A percentile compares a stretch with the other conserved stretches of the same genome.
Evolutionary conservation across 2,888 invertebrate genomes (phyloP).

Genomic region (Nephrotoma appendiculata): DNA sequence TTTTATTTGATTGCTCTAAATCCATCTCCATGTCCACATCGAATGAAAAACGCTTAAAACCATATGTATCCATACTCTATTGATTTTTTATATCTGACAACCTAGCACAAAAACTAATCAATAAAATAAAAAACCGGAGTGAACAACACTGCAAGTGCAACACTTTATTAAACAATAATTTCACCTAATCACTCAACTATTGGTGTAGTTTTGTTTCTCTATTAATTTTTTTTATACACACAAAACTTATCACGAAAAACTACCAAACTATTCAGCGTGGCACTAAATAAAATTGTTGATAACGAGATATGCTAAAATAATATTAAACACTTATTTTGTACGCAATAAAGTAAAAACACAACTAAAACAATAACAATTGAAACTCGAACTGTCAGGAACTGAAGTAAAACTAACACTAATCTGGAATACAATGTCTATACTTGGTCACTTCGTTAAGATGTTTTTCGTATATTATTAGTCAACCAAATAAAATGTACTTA

Average conservation of each 20-base stretch:
- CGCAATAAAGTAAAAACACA: background rate
- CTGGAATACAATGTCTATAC: background rate
- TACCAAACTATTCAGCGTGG: background rate
- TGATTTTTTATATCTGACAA: background rate
- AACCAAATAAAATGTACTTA: background rate
- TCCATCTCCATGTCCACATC: conserved; percentile 32
- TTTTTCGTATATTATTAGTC: background rate
- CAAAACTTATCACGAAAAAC: background rate
- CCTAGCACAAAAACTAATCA: background rate
- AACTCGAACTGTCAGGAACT: background rate
- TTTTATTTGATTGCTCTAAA: conserved; percentile 5
- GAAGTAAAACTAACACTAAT: background rate
- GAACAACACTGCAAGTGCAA: background rate
- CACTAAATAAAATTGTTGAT: background rate
- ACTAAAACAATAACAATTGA: background rate
- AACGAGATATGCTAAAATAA: background rate
- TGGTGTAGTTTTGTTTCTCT: background rate
- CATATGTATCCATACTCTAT: background rate
- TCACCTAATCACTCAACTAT: background rate
- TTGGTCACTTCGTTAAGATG: background rate
- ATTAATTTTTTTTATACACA: background rate
- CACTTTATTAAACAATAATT: background rate
- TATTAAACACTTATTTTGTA: background rate
- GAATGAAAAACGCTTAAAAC: conserved; percentile 28
- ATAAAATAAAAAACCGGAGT: background rate